phyloP scores from a whole-genome alignment of 2,888 invertebrate genomes.

The Emesis castigata region DNA sequence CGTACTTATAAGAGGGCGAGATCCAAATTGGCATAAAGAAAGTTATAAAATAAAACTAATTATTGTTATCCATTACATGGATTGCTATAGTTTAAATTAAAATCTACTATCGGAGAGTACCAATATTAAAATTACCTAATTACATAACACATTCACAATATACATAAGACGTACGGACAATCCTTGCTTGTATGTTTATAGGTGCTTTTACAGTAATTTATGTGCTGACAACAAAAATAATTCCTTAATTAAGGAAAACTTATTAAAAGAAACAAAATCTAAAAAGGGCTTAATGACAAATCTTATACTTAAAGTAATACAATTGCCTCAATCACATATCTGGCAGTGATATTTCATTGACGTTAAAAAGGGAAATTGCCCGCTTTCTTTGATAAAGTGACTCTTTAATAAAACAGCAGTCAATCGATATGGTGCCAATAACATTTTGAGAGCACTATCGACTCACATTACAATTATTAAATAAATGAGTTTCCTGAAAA shows the following conservation, averaged over 20 bases:
- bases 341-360: background rate
- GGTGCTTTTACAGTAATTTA: background rate
- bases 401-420: slow-evolving; percentile 68
- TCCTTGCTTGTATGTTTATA: background rate
- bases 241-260: too few relatives aligned
- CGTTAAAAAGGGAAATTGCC: background rate
- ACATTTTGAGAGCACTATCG: slow-evolving; percentile 13
- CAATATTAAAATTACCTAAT: slow-evolving; percentile 71
- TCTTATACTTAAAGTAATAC: background rate
- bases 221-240: background rate
- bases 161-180: background rate
- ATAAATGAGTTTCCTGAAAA: slow-evolving; percentile 32
- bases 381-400: background rate
- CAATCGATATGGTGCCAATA: slow-evolving; percentile 73
- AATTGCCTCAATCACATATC: background rate
- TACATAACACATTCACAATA: slow-evolving; percentile 44
- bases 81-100: slow-evolving; percentile 74
- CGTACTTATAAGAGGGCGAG: slow-evolving; percentile 29
- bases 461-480: slow-evolving; percentile 8
- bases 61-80: slow-evolving; percentile 81
- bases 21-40: slow-evolving; percentile 48
- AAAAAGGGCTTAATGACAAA: background rate
- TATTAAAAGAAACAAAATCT: background rate
- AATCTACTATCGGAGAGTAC: slow-evolving; percentile 71
- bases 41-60: slow-evolving; percentile 77